Percentiles rank a stretch among this genome's conserved stretches.
phyloP scores from a whole-genome alignment of 2,888 invertebrate species.

The Neocrepidodera transversa region DNA sequence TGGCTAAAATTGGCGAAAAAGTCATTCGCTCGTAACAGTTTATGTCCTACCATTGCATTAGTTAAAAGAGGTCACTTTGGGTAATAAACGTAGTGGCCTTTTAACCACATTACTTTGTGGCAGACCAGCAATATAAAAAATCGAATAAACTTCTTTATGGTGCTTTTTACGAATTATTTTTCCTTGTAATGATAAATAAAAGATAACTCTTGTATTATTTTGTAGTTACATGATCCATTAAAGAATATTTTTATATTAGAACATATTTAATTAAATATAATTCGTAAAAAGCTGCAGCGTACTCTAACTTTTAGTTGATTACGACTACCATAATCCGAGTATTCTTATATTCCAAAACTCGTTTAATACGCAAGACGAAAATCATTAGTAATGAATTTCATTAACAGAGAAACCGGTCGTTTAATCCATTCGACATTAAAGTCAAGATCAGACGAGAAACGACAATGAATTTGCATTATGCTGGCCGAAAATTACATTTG shows the following conservation, averaged over 20 bases:
- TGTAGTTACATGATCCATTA: too few species aligned
- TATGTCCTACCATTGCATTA: conserved; percentile 17
- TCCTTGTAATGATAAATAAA: too few species aligned
- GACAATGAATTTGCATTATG: conserved; percentile 24
- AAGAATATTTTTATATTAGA: too few species aligned
- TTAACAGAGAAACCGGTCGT: background rate
- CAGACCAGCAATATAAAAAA: background rate
- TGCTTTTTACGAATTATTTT: background rate
- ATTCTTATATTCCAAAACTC: background rate
- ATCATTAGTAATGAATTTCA: background rate
- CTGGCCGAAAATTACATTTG: conserved; percentile 21
- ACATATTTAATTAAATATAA: too few species aligned
- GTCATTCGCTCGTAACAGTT: conserved; percentile 2
- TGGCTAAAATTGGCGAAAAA: conserved; percentile 16
- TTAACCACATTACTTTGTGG: conserved; percentile 12
- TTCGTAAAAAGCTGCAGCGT: too few species aligned
- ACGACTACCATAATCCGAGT: too few species aligned
- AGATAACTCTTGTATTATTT: too few species aligned
- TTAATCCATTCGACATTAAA: background rate
- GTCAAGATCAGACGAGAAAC: conserved; percentile 15
- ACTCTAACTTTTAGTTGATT: too few species aligned
- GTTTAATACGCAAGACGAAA: background rate
- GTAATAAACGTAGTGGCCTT: conserved; percentile 1
- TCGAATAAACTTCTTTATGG: background rate
- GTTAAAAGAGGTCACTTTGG: conserved; percentile 16